phyloP scores from a whole-genome alignment of 2,113 vertebrate species.

The Podocnemis expansa region DNA sequence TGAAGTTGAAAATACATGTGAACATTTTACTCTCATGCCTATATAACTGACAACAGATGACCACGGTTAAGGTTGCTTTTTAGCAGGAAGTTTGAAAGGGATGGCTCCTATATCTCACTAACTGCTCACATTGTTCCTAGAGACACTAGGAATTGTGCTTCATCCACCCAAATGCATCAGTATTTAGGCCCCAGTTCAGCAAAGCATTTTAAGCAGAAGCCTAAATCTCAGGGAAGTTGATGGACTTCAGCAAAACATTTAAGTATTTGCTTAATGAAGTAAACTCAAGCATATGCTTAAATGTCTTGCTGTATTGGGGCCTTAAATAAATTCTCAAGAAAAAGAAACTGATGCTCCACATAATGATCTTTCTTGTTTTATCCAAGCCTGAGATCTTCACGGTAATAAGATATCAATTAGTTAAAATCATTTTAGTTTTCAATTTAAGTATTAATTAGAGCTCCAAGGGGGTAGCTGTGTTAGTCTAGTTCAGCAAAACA shows the following conservation, averaged over 20 bases:
- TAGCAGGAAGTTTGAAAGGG: background rate
- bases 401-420: conserved; percentile 31
- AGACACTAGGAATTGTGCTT: background rate
- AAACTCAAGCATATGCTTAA: background rate
- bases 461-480: no score
- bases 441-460: conserved; percentile 45
- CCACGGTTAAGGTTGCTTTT: background rate
- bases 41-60: background rate
- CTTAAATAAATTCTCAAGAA: background rate
- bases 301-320: background rate
- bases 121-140: background rate
- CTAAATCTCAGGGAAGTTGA: background rate
- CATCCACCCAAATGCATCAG: background rate
- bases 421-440: conserved; percentile 34
- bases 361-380: conserved; percentile 5
- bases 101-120: background rate
- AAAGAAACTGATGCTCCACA: background rate
- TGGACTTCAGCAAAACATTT: background rate
- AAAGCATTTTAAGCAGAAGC: conserved; percentile 1
- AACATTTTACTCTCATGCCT: background rate
- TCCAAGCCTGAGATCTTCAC: conserved; percentile 5
- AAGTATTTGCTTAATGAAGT: background rate
- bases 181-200: background rate
- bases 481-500: no score
- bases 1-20: background rate